These are phyloP conservation scores for Parazoanthus atlanticus DNA, from an alignment of 92 coral and sea anemone genomes.

Conservation along the genomic window DNA sequence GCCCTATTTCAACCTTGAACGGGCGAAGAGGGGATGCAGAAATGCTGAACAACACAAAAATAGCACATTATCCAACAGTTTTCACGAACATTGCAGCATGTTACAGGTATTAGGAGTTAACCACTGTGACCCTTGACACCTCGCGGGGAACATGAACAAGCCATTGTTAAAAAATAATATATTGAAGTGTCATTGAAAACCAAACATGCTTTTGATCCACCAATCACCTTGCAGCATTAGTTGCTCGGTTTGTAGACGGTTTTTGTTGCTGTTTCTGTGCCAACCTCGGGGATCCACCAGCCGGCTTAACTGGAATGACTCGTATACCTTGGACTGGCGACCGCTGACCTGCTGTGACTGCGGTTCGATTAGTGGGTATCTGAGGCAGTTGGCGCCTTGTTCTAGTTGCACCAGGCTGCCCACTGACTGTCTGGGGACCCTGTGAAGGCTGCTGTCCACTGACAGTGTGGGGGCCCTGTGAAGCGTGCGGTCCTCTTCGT, in stretches of 20 bases:
- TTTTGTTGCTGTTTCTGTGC: slow-evolving; percentile 15
- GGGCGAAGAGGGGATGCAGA: too few relatives aligned
- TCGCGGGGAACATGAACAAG: background rate
- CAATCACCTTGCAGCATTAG: slow-evolving; percentile 20
- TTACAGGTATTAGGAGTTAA: background rate
- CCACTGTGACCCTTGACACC: background rate
- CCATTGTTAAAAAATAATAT: background rate
- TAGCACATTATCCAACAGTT: too few relatives aligned
- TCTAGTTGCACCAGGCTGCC: slow-evolving; percentile 11
- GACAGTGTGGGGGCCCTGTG: background rate
- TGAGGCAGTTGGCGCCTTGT: slow-evolving; percentile 32
- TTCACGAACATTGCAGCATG: background rate
- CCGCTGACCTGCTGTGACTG: slow-evolving; percentile 33
- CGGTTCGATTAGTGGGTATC: slow-evolving; percentile 16
- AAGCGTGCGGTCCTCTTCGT: slow-evolving; percentile 30
- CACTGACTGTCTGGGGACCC: background rate
- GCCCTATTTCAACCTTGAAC: too few relatives aligned
- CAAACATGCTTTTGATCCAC: background rate
- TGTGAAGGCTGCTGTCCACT: slow-evolving; percentile 34
- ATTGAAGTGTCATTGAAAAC: background rate
- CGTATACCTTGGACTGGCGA: slow-evolving; percentile 19
- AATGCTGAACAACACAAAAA: too few relatives aligned
- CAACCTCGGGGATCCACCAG: slow-evolving; percentile 19
- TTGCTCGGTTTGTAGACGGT: background rate
- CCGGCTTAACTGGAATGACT: slow-evolving; percentile 13